phyloP scores from a whole-genome alignment of 2,113 vertebrate species.

The Symphodus melops region DNA sequence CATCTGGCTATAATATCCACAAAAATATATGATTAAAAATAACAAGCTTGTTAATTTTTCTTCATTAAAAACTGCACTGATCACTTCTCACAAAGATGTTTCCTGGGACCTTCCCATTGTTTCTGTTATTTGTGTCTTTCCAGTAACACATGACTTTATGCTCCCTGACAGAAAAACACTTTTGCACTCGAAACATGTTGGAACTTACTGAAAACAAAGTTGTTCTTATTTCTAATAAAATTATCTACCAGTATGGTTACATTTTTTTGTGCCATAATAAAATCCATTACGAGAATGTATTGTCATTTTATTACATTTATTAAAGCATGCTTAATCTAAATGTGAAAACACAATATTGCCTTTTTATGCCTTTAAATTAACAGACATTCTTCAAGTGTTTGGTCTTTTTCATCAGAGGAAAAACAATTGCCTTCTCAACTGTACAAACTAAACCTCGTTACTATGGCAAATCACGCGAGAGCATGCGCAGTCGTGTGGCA shows the following conservation, averaged over 20 bases:
- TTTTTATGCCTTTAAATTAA: too few relatives aligned
- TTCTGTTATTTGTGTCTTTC: constrained; percentile 17
- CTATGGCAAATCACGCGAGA: background rate
- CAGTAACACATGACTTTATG: background rate
- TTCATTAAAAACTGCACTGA: constrained; percentile 36
- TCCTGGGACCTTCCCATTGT: background rate
- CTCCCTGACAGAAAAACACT: background rate
- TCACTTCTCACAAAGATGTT: background rate
- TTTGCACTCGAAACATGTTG: background rate
- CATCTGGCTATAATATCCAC: constrained; percentile 3
- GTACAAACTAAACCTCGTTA: too few relatives aligned
- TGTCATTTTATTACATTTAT: constrained; percentile 8
- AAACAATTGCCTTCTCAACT: too few relatives aligned
- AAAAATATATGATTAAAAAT: constrained; percentile 30
- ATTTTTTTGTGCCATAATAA: constrained; percentile 68
- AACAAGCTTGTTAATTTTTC: constrained; percentile 3
- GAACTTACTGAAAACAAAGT: constrained; percentile 28
- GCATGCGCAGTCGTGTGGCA: constrained; percentile 39
- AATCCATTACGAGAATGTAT: constrained; percentile 6
- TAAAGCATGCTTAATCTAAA: background rate
- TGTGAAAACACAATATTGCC: too few relatives aligned
- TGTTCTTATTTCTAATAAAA: constrained; percentile 14
- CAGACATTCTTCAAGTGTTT: too few relatives aligned
- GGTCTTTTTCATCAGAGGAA: too few relatives aligned
- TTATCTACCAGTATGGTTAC: constrained; percentile 32